phyloP scores from a whole-genome alignment of 2,113 vertebrate genomes.

The Geococcyx californianus region DNA sequence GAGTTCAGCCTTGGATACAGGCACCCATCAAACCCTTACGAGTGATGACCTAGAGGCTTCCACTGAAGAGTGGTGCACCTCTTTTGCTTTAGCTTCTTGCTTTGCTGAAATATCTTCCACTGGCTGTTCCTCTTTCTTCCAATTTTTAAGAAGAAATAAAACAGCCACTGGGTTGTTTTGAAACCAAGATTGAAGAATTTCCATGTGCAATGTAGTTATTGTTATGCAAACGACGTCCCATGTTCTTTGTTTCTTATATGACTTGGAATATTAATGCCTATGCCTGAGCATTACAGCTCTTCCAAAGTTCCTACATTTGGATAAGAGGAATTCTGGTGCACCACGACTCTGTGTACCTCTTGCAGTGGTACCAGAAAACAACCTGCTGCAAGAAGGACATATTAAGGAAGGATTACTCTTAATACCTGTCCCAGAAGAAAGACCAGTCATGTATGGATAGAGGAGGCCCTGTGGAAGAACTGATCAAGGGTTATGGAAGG shows the following conservation, averaged over 20 bases:
- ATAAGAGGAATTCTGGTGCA: neutral
- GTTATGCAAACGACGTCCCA: neutral
- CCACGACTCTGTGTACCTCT: fast-evolving
- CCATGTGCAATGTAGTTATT: neutral
- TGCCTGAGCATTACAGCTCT: neutral
- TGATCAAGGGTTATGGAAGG: neutral
- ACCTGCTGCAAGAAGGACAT: neutral
- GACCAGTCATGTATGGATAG: neutral
- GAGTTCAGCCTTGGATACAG: neutral
- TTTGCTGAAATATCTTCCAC: neutral
- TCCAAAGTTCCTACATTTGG: neutral
- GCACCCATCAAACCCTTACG: neutral
- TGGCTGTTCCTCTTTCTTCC: neutral
- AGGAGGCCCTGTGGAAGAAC: neutral
- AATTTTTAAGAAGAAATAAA: neutral
- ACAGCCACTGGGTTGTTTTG: neutral
- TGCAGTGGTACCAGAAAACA: neutral
- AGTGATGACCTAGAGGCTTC: neutral
- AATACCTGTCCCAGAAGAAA: neutral
- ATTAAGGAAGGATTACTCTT: neutral
- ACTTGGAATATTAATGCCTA: neutral
- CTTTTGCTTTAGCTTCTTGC: neutral
- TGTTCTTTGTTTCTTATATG: neutral
- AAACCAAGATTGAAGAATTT: neutral
- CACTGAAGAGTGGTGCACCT: neutral